Conservation (phyloP, 2,888 invertebrate genomes). For the Fragum sueziense region DNA sequence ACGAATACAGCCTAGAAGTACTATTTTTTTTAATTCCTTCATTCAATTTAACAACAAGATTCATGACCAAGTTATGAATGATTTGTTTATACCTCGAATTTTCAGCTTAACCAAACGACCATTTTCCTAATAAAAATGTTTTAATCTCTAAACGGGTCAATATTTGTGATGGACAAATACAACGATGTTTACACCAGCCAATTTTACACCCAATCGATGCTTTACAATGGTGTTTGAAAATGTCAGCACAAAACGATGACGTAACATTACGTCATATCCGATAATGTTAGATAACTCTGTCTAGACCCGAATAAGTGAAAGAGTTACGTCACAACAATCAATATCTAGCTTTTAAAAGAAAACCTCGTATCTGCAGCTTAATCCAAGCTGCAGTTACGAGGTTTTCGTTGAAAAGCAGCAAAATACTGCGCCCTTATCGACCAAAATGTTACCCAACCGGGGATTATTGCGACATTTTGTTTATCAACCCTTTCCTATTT, state of each 20-base stretch:
- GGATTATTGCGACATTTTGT: conserved; percentile 5
- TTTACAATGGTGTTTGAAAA: conserved; percentile 18
- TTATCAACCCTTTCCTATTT: too few species aligned
- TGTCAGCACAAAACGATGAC: not conserved
- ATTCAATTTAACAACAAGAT: too few species aligned
- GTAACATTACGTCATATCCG: not conserved
- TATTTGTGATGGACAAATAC: conserved; percentile 8
- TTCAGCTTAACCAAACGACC: too few species aligned
- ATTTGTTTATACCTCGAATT: too few species aligned
- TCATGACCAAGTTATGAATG: too few species aligned
- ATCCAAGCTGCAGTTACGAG: too few species aligned
- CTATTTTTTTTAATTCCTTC: too few species aligned
- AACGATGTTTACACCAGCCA: not conserved
- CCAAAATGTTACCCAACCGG: not conserved
- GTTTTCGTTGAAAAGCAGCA: too few species aligned
- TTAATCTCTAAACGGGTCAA: conserved; percentile 3
- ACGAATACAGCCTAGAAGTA: too few species aligned
- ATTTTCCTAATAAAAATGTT: not conserved
- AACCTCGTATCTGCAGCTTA: too few species aligned
- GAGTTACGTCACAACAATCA: conserved; percentile 13
- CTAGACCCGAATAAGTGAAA: conserved; percentile 13
- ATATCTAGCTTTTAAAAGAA: too few species aligned
- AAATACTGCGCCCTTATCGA: conserved; percentile 15
- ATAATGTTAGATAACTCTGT: not conserved
- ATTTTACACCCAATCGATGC: conserved; percentile 8